Evolutionary conservation across 2,113 vertebrate genomes (phyloP), one percentile per base, ranked within the genome.

Genomic region (Sebastes schlegelii): DNA sequence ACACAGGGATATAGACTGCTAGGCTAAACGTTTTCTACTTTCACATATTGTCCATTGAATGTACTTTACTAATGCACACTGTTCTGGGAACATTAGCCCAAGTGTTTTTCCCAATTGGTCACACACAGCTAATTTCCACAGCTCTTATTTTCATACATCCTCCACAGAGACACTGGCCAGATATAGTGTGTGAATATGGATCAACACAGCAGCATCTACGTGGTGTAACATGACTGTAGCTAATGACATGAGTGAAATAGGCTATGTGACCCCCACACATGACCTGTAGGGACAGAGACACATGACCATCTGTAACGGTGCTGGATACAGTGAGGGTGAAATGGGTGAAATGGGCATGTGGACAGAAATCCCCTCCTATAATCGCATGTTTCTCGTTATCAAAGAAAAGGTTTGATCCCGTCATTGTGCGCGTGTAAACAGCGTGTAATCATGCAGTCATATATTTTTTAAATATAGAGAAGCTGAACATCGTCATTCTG

Each of bases 181-280:
- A 67, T 23, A 48, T 21, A 58, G 23, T 13, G 45, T 16, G 49
- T n/a, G 63, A 10, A 42, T 9, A 19, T 54, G 76, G 5, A 48
- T 5, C 43, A 64, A 12, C 34, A 12, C 42, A 46, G 8, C 40
- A 40, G 4, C 13, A 26, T 26, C 2, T 26, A 26, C 26, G 26
- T 17, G 26, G 5, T 14, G 13, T 45, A 73, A 71, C 51, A 8
- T 46, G 77, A 75, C 63, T 78, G 48, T 49, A 74, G 67, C 74
- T 60, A 57, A 77, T 75, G 48, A 49, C 54, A 26, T 49, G 23
- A 80, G 72, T 67, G 72, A 55, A 67, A 67, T 70, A 73, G 46
- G 13, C 13, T 60, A 34, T 8, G 26, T 80, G 77, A 75, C 67
- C 49, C 48, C 45, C 51, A 19, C 66, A 63, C 69, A 49, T 43